Evolutionary conservation across 2,113 vertebrate species (phyloP).

Genomic region (Epinephelus fuscoguttatus): DNA sequence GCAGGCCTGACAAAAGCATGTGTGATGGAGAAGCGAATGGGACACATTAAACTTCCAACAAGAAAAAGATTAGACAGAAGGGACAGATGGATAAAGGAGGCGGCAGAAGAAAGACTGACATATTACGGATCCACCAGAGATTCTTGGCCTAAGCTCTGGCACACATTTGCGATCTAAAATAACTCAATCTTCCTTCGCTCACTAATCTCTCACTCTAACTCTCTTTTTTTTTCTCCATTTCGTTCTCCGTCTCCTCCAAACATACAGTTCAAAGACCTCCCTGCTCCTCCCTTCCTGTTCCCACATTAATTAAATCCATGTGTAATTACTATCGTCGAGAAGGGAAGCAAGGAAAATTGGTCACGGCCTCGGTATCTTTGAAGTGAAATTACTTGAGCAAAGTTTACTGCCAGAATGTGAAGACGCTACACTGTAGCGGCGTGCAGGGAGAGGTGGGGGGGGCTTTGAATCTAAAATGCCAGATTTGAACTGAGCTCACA

Average conservation of each 20-base stretch:
- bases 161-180: conserved; percentile 59
- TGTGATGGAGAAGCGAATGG: conserved; percentile 7
- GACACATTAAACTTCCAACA: conserved; percentile 42
- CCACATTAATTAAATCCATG: conserved; percentile 78
- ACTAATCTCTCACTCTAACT: conserved; percentile 52
- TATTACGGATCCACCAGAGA: conserved; percentile 34
- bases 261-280: conserved; percentile 68
- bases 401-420: conserved; percentile 36
- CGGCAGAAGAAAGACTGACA: conserved; percentile 42
- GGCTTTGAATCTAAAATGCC: conserved; percentile 7
- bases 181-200: conserved; percentile 28
- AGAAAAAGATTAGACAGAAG: conserved; percentile 36
- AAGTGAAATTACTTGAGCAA: conserved; percentile 70
- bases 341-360: conserved; percentile 70
- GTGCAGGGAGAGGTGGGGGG: background rate
- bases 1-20: conserved; percentile 8
- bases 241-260: conserved; percentile 41
- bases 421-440: background rate
- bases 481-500: background rate
- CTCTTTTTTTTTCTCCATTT: conserved; percentile 7
- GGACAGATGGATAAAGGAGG: conserved; percentile 44
- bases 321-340: conserved; percentile 72
- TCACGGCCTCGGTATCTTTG: conserved; percentile 69
- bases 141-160: conserved; percentile 38
- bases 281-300: conserved; percentile 56